Base-by-base conservation (phyloP, 1,140 invertebrate genomes). In the Pseudomyrmex flavicornis region DNA sequence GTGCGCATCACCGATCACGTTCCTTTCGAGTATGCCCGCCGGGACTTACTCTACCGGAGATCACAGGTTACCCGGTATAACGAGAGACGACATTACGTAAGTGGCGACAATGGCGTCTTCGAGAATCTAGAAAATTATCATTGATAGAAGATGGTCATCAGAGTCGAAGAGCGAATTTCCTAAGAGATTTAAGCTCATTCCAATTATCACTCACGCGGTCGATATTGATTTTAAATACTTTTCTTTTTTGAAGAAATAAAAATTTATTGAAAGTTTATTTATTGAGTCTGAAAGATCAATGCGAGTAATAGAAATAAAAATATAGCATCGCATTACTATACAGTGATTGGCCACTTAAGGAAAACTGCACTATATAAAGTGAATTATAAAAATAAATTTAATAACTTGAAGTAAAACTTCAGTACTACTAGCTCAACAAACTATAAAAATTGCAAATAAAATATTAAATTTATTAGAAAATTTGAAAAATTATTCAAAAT, bases 101-200 rank as follows among this genome's bases (percentile, higher is more conserved):
- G 76, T 70, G 52, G 15, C 35, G 52, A 46, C 44, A 10, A 22
- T 58, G 20, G 52, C 52, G 52, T 58, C 76, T 59, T 50, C 10
- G 66, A 59, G 76, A 72, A 61, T 80, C 56, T 44, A 58, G 76
- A 58, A 79, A 52, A 79, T 70, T 79, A 66, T 54, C 63, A 79
- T 68, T 66, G 74, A 79, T 69, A 59, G 65, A 17, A n/a, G 20
- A 13, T 8, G 20, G 22, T 22, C 65, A 44, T 79, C 76, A 1
- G 46, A 50, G 66, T 48, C 54, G 22, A 44, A 20, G 12, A 59
- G 76, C 50, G 72, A 80, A 80, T 80, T 80, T 80, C 76, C 76
- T 66, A 62, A 12, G 76, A 72, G 76, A 13, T 58, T 44, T 59
- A 48, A 69, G 50, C 76, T 70, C 54, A 17, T 80, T 70, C 76